These are phyloP conservation scores for Xyrichtys novacula DNA, from an alignment of 2,797 vertebrate species.

Conservation along the genomic window DNA sequence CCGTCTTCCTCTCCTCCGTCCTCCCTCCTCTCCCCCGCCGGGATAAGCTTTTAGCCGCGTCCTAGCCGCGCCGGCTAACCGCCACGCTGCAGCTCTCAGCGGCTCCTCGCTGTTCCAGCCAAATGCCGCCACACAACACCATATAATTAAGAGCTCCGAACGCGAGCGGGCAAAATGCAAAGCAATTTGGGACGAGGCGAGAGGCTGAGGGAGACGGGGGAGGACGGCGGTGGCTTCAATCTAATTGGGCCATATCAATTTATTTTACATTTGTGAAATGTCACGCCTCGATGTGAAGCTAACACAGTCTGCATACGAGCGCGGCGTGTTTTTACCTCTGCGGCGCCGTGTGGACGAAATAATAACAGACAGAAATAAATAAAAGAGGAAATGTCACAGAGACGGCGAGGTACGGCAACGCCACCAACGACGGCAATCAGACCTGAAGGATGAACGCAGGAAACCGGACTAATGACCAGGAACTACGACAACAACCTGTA, in stretches of 20 bases:
- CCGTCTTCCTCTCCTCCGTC: slow-evolving; percentile 29
- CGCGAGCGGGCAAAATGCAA: slow-evolving; percentile 62
- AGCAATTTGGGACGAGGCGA: slow-evolving; percentile 72
- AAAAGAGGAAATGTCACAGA: slow-evolving; percentile 36
- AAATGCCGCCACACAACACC: slow-evolving; percentile 69
- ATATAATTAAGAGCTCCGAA: slow-evolving; percentile 73
- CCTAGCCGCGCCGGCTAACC: slow-evolving; percentile 57
- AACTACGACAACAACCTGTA: not conserved
- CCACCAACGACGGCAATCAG: not conserved
- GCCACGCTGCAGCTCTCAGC: slow-evolving; percentile 49
- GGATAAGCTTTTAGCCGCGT: slow-evolving; percentile 76
- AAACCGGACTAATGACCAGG: no score
- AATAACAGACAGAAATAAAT: slow-evolving; percentile 62
- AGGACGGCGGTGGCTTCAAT: slow-evolving; percentile 50
- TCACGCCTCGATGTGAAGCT: slow-evolving; percentile 68
- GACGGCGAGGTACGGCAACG: not conserved
- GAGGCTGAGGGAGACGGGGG: slow-evolving; percentile 34
- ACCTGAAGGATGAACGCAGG: no score
- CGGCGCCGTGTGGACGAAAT: slow-evolving; percentile 55
- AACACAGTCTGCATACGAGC: slow-evolving; percentile 62
- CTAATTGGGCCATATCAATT: slow-evolving; percentile 76
- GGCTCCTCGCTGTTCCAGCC: slow-evolving; percentile 70
- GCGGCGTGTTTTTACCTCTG: slow-evolving; percentile 47
- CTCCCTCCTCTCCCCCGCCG: slow-evolving; percentile 45
- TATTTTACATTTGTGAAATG: slow-evolving; percentile 78